A percentile compares a stretch with the other conserved stretches of the same genome.
phyloP scores from a whole-genome alignment of 30 jellyfish, hydroid and myxozoan species.

The Cassiopea xamachana region DNA sequence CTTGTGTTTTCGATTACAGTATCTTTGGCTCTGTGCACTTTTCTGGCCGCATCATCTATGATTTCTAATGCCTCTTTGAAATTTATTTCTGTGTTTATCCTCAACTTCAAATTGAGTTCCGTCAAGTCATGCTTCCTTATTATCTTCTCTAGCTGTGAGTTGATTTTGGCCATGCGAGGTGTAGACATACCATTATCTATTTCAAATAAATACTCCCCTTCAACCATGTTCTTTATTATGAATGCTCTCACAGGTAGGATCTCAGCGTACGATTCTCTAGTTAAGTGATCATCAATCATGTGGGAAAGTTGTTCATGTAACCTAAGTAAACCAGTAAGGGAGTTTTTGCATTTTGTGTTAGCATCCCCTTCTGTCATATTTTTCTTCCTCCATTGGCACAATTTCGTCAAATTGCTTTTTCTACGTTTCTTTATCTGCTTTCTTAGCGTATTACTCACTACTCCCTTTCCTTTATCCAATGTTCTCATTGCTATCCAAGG shows the following conservation, averaged over 20 bases:
- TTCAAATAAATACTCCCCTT: neutral
- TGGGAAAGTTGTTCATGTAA: constrained; percentile 1
- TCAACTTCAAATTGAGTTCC: constrained; percentile 19
- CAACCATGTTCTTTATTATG: constrained; percentile 1
- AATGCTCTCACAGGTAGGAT: neutral
- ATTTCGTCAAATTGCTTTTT: neutral
- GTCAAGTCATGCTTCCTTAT: constrained; percentile 21
- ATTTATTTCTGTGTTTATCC: constrained; percentile 21
- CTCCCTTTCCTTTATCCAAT: neutral
- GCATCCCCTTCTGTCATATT: neutral
- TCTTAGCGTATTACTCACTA: neutral
- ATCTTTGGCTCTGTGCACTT: constrained; percentile 12
- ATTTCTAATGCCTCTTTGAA: constrained; percentile 23
- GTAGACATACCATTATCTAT: neutral
- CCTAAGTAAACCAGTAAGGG: neutral
- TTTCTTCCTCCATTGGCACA: constrained; percentile 27
- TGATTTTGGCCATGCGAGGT: constrained; percentile 45
- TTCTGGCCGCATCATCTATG: constrained; percentile 48
- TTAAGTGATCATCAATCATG: neutral
- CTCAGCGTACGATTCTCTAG: neutral
- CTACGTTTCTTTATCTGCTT: neutral
- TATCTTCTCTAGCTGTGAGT: constrained; percentile 18
- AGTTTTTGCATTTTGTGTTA: neutral
- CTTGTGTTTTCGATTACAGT: neutral
- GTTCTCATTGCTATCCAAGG: constrained; percentile 15